Base-by-base conservation (phyloP, 2,797 vertebrate species). In the Odontamblyopus lacepedii region DNA sequence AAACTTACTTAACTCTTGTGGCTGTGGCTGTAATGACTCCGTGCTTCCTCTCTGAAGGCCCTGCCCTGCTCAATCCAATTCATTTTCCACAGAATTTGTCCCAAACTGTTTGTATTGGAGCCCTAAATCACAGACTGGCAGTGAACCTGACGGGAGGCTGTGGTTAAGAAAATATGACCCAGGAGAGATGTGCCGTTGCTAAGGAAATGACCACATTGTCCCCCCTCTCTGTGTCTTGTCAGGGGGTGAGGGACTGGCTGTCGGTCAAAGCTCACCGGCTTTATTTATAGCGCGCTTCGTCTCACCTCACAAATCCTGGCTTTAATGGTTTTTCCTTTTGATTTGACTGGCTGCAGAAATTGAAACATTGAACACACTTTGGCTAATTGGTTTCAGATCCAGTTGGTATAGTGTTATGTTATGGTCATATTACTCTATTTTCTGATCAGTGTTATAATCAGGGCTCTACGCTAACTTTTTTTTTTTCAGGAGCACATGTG, bases 81-180 rank as follows among this genome's bases (percentile, higher is more conserved):
- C 83, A 90, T 92, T 93, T 91, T 90, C 87, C 80, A 79, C 88
- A 78, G 63, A 29, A 29, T 77, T 80, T 86, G 86, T 82, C 84
- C 88, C 87, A 92, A 92, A 91, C 65, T 91, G 92, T 95, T 94
- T 93, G 91, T 79, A 86, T 87, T 94, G 89, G 78, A 93, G 87
- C 76, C 80, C 75, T 94, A 92, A 94, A 94, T 94, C 94, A 94
- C 88, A 88, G 87, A 85, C 83, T 92, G 91, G 73, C 83, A 81
- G 85, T 94, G 92, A 94, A 93, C 92, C 91, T 81, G 81, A 27
- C 5, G 86, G 87, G 90, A 66, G 50, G 44, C 83, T 75, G 87
- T 89, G 93, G 94, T 94, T 95, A 94, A 89, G 82, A 94, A 94
- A 94, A 94, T 94, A 95, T 89, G 82, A 87, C 90, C 88, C 72